Conservation (phyloP, 1,140 invertebrate species). For the Bradysia coprophila region DNA sequence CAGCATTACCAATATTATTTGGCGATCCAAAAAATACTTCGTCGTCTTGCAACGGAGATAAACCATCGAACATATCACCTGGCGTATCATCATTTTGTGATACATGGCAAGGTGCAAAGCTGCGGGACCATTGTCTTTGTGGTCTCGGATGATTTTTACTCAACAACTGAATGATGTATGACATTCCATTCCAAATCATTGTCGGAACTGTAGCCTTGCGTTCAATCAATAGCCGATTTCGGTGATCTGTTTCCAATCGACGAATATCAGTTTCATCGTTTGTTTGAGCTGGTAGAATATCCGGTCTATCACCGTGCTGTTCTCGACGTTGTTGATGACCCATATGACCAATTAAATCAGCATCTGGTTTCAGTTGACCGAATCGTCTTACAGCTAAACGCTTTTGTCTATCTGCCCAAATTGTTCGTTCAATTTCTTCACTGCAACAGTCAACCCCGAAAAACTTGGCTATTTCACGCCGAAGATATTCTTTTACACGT, state of each 20-base stretch:
- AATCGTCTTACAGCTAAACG: constrained; percentile 32
- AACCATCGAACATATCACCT: constrained; percentile 9
- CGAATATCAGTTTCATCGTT: not conserved
- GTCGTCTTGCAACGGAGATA: constrained; percentile 12
- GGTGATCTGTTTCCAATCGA: constrained; percentile 11
- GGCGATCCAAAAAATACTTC: constrained; percentile 21
- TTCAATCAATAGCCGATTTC: constrained; percentile 13
- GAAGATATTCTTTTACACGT: constrained; percentile 30
- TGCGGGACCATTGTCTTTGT: constrained; percentile 29
- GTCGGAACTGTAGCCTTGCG: constrained; percentile 35
- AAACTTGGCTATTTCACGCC: constrained; percentile 45
- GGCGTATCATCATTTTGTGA: constrained; percentile 4
- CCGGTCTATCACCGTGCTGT: constrained; percentile 16
- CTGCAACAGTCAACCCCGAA: constrained; percentile 49
- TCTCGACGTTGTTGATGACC: not conserved
- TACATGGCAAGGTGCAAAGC: constrained; percentile 28
- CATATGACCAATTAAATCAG: not conserved
- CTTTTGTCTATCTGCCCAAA: constrained; percentile 48
- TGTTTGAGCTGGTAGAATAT: constrained; percentile 20
- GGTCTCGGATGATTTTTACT: constrained; percentile 25
- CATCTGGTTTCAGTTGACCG: constrained; percentile 12
- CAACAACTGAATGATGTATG: constrained; percentile 29
- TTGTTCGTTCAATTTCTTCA: constrained; percentile 35
- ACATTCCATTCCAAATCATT: constrained; percentile 34
- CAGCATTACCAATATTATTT: constrained; percentile 3